Evolutionary conservation across 2,888 invertebrate genomes (phyloP), one percentile per base, ranked within the genome.

Genomic region (Rhodophaea formosa): DNA sequence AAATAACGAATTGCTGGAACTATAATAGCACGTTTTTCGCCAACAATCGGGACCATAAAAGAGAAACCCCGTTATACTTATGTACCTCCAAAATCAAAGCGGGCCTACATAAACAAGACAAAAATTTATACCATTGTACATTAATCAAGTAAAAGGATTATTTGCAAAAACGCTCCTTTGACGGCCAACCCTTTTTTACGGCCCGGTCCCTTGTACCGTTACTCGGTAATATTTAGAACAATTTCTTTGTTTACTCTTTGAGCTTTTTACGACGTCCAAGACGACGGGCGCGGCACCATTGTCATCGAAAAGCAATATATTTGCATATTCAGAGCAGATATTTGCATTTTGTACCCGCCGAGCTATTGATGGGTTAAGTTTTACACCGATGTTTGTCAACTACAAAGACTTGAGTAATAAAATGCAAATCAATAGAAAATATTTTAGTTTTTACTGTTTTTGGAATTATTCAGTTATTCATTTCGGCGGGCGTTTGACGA

Each of bases 91-190:
- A 46, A 42, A 45, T 47, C 59, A 60, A 62, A 65, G 63, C 64
- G 59, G 64, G 60, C 74, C 75, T 73, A 76, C 76, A 72, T 71
- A 82, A 82, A 87, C 78, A 84, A 76, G 67, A 63, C 64, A 65
- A 81, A 84, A 79, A 79, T 85, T 83, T 81, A 86, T 79, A 57
- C 84, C 70, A 80, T 88, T 88, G 85, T 86, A 71, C 79, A 83
- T 84, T 85, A 88, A 88, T 88, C 82, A 84, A 82, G 77, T 84
- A 39, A 39, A 39, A 39, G 39, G 39, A 84, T 85, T 79, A 62
- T 62, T 74, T 60, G 82, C 85, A 85, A 84, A 86, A 86, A 82
- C 73, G 71, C 60, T 59, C 74, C 73, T 79, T 81, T 77, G 74
- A 74, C 70, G 70, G 65, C 59, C 67, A 86, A 87, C 87, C 86